Conservation (phyloP, 2,888 invertebrate species). For the Lathronympha strigana region DNA sequence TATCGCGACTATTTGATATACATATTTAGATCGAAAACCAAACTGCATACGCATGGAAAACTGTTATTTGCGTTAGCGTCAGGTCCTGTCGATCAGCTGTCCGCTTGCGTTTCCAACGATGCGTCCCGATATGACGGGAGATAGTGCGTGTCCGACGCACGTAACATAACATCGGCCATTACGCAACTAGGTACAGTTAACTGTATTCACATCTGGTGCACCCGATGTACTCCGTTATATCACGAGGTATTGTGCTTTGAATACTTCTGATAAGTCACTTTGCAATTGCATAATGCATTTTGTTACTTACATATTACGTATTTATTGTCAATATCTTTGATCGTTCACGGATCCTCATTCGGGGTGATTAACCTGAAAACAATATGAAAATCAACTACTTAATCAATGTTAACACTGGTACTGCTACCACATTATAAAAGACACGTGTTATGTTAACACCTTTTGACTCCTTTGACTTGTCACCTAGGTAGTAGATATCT, state of each 20-base stretch:
- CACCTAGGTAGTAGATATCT: slow-evolving; percentile 16
- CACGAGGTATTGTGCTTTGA: slow-evolving; percentile 47
- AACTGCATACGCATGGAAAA: slow-evolving; percentile 5
- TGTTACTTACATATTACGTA: slow-evolving; percentile 12
- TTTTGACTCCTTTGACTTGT: slow-evolving; percentile 10
- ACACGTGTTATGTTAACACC: slow-evolving; percentile 8
- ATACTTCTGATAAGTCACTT: slow-evolving; percentile 41
- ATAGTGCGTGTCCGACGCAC: slow-evolving; percentile 71
- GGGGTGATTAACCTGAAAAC: slow-evolving; percentile 2
- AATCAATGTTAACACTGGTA: not conserved
- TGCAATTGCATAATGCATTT: slow-evolving; percentile 39
- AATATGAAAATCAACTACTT: not conserved
- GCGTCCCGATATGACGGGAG: slow-evolving; percentile 73
- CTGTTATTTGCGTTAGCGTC: slow-evolving; percentile 32
- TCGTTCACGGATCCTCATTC: not conserved
- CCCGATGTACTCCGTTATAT: slow-evolving; percentile 57
- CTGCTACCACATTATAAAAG: not conserved
- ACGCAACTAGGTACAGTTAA: slow-evolving; percentile 61
- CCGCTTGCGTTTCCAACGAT: slow-evolving; percentile 64
- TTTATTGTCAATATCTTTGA: slow-evolving; percentile 10
- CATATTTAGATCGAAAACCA: no score
- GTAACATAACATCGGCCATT: slow-evolving; percentile 60
- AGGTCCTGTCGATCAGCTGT: slow-evolving; percentile 66
- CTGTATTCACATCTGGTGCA: slow-evolving; percentile 55
- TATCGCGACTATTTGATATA: no score